Evolutionary conservation across 2,888 invertebrate species (phyloP).

Genomic region (Alloplasta piceator): DNA sequence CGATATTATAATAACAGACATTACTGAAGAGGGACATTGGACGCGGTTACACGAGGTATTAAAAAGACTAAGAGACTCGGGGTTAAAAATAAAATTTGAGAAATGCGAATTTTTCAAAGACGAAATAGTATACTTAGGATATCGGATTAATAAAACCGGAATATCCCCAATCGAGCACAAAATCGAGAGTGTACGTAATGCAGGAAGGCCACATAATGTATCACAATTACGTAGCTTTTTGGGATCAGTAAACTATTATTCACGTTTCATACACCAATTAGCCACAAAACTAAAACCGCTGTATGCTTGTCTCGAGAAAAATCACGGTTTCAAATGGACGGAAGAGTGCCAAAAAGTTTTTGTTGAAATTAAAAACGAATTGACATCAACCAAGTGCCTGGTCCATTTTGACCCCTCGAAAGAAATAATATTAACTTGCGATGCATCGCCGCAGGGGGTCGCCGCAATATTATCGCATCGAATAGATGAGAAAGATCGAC

Average conservation of each 20-base stretch:
- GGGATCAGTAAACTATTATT: conserved; percentile 47
- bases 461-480: conserved; percentile 72
- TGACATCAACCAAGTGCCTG: too few relatives aligned
- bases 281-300: conserved; percentile 3
- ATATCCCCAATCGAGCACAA: too few relatives aligned
- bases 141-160: too few relatives aligned
- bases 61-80: conserved; percentile 6
- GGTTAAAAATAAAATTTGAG: conserved; percentile 42
- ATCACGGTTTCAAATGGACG: conserved; percentile 19
- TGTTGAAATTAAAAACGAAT: too few relatives aligned
- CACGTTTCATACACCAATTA: conserved; percentile 25
- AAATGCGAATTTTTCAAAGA: too few relatives aligned
- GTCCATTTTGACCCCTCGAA: neutral
- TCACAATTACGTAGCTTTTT: conserved; percentile 41
- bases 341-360: conserved; percentile 2
- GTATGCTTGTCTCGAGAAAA: neutral
- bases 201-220: conserved; percentile 32
- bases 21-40: conserved; percentile 9
- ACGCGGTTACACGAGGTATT: neutral
- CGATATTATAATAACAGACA: conserved; percentile 17
- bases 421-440: conserved; percentile 67
- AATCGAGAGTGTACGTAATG: conserved; percentile 51
- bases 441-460: conserved; percentile 78
- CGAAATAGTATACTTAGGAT: too few relatives aligned
- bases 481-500: conserved; percentile 65